phyloP scores from a whole-genome alignment of 2,797 vertebrate genomes.

The Trachops cirrhosus region DNA sequence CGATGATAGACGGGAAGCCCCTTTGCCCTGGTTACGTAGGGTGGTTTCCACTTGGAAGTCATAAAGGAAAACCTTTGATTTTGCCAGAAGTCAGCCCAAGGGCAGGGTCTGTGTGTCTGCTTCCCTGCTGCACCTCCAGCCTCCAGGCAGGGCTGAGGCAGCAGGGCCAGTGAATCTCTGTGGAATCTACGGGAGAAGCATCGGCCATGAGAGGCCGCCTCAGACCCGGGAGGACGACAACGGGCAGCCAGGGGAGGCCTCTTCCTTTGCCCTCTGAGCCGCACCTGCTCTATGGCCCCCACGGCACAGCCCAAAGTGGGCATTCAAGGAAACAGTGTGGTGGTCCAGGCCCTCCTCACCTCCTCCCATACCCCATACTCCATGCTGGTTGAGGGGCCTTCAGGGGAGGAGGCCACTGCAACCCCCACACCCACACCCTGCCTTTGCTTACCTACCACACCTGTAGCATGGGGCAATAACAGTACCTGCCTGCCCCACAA shows the following conservation, averaged over 20 bases:
- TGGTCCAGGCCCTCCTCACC: neutral
- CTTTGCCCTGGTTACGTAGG: neutral
- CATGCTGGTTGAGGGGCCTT: neutral
- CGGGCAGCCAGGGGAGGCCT: neutral
- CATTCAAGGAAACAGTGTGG: neutral
- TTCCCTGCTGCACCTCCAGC: neutral
- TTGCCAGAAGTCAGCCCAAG: neutral
- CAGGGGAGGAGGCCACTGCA: neutral
- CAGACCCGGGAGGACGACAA: neutral
- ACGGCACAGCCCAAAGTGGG: neutral
- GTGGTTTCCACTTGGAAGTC: neutral
- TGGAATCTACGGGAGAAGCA: neutral
- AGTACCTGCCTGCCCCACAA: neutral
- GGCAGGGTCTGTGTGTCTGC: neutral
- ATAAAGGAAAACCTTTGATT: neutral
- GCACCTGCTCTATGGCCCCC: neutral
- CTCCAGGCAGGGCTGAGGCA: neutral
- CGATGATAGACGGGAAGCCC: accelerated
- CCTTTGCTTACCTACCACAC: neutral
- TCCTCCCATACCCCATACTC: neutral
- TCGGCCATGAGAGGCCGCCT: accelerated
- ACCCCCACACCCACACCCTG: neutral
- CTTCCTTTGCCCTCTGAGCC: neutral
- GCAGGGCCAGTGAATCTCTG: neutral
- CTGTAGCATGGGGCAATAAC: neutral